Evolutionary conservation across 2,888 invertebrate genomes (phyloP).

Genomic region (Pyralis farinalis): DNA sequence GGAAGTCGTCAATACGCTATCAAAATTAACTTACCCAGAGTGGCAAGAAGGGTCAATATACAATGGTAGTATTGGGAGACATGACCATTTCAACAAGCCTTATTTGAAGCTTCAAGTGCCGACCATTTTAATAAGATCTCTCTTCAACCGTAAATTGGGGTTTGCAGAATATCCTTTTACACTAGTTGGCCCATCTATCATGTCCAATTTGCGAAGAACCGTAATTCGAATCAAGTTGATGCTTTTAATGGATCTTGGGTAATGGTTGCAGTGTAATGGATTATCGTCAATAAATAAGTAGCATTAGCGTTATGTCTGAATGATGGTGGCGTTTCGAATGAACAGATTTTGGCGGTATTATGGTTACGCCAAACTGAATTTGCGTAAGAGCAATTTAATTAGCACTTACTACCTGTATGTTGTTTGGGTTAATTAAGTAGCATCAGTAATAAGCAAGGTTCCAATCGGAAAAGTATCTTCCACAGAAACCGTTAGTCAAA

Average conservation of each 20-base stretch:
- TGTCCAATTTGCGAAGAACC: slow-evolving; percentile 22
- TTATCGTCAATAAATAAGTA: slow-evolving; percentile 70
- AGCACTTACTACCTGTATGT: slow-evolving; percentile 39
- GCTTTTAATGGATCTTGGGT: slow-evolving; percentile 20
- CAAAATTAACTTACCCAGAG: slow-evolving; percentile 45
- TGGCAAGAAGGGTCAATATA: slow-evolving; percentile 35
- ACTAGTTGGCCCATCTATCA: slow-evolving; percentile 22
- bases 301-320: slow-evolving; percentile 53
- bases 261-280: slow-evolving; percentile 47
- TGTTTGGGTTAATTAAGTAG: no score
- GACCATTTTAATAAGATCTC: slow-evolving; percentile 34
- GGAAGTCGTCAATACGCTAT: slow-evolving; percentile 31
- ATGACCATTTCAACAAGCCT: slow-evolving; percentile 63
- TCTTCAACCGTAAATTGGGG: slow-evolving; percentile 24
- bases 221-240: slow-evolving; percentile 5
- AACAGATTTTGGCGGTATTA: slow-evolving; percentile 61
- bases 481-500: no score
- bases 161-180: slow-evolving; percentile 26
- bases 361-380: slow-evolving; percentile 37
- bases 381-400: slow-evolving; percentile 43
- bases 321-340: slow-evolving; percentile 48
- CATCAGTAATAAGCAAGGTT: no score
- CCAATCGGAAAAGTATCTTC: no score
- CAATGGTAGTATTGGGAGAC: slow-evolving; percentile 50
- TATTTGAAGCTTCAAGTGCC: slow-evolving; percentile 54